phyloP scores from a whole-genome alignment of 2,113 vertebrate species.

The Hyla sarda region DNA sequence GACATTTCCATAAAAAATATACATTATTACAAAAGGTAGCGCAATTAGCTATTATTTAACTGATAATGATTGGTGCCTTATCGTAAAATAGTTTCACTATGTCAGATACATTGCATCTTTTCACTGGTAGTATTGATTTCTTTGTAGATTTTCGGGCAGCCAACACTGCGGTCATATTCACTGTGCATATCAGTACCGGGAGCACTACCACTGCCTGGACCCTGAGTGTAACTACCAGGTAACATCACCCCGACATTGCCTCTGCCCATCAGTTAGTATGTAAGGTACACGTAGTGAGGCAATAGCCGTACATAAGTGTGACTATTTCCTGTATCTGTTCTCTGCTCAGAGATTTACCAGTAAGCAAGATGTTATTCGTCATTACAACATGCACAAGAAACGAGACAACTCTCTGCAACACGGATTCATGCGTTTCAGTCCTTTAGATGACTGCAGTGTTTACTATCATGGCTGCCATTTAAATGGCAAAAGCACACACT shows the following conservation, averaged over 20 bases:
- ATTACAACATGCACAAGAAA: constrained; percentile 99
- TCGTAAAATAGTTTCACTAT: too few species aligned
- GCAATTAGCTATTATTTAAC: not conserved
- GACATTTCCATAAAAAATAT: constrained; percentile 1
- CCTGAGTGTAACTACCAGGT: constrained; percentile 99
- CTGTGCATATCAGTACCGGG: constrained; percentile 97
- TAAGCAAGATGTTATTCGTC: constrained; percentile 98
- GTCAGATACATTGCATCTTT: not conserved
- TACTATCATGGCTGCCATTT: constrained; percentile 99
- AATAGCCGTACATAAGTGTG: not conserved
- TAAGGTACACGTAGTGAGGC: not conserved
- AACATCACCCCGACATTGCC: not conserved
- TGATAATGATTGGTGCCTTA: too few species aligned
- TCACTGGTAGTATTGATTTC: not conserved
- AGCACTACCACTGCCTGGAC: constrained; percentile 99
- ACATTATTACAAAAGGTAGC: not conserved
- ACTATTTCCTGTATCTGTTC: not conserved
- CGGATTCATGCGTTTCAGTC: constrained; percentile 99
- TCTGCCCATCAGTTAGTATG: rapidly evolving
- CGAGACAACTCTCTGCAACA: constrained; percentile 98
- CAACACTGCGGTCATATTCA: constrained; percentile 98
- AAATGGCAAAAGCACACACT: constrained; percentile 99
- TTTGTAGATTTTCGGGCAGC: constrained; percentile 93
- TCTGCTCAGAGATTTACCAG: constrained; percentile 94
- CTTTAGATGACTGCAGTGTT: constrained; percentile 97